Base-by-base conservation (phyloP, 2,888 invertebrate genomes). In the Lycophotia porphyrea region DNA sequence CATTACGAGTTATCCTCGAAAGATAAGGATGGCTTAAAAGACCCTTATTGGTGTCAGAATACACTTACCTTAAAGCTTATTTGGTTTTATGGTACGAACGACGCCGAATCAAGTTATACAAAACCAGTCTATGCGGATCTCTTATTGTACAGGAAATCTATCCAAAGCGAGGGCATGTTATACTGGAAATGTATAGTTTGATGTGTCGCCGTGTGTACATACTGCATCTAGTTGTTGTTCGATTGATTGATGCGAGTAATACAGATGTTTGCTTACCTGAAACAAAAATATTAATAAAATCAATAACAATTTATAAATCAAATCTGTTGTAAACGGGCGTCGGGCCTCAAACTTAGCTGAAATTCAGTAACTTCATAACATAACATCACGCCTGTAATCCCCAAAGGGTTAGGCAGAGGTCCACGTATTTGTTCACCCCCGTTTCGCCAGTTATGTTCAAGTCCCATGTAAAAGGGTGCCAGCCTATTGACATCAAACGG, bases 241-340 rank as follows among this genome's bases (percentile, higher is more conserved):
- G 21, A 63, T 61, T 1, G 42, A 58, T 0, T 24, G 5, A 18
- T 39, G 49, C 11, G 5, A 66, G 1, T 21, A 34, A 42, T 4
- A 13, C 13, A 39, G 36, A 31, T 24, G 42, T n/a, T 58, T 5
- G n/a, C 91, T 93, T 93, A 93, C 93, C 93, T 93, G 93, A 83
- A 93, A 93, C 88, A 91, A 90, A 77, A 74, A 84, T 34, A 7
- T 64, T 13, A 58, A 76, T 44, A 7, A 31, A 64, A 64, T 39
- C 5, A 55, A 58, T 49, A 58, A 18, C 1, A 42, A 21, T 18
- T n/a, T 15, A 9, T 42, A 2, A 2, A n/a, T 49, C 11, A 47
- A 13, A 47, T 13, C 5, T 36, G 0, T 0, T 44, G 9, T 21
- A 2, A 31, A 9, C 31, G 9, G 7, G 1, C 5, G 4, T 21